Evolutionary conservation across 1,140 invertebrate species (phyloP).

Genomic region (Drosophila littoralis): DNA sequence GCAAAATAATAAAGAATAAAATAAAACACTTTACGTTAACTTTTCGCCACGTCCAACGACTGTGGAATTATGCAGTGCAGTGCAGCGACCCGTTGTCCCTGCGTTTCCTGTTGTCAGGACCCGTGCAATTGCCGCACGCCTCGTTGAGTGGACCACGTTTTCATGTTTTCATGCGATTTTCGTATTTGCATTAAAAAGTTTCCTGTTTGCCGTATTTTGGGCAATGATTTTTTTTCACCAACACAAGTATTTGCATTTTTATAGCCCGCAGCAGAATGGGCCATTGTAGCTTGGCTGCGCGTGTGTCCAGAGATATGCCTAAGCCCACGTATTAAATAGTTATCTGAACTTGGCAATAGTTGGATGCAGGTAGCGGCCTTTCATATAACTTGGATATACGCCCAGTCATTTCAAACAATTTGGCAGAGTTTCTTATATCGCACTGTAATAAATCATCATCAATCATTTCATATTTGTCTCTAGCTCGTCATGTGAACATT

Average conservation of each 20-base stretch:
- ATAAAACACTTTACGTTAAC: constrained; percentile 72
- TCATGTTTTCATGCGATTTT: constrained; percentile 69
- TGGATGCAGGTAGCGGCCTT: background rate
- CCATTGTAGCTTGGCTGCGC: background rate
- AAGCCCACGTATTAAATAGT: constrained; percentile 21
- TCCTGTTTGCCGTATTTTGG: constrained; percentile 66
- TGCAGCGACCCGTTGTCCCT: constrained; percentile 38
- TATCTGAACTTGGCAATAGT: constrained; percentile 24
- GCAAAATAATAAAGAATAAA: constrained; percentile 45
- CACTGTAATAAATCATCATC: constrained; percentile 49
- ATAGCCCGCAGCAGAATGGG: constrained; percentile 23
- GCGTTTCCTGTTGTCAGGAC: constrained; percentile 65
- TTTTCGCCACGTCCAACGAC: constrained; percentile 49
- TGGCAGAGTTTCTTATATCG: background rate
- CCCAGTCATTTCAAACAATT: background rate
- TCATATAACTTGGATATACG: background rate
- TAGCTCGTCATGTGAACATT: constrained; percentile 17
- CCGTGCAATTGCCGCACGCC: constrained; percentile 54
- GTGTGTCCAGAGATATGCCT: constrained; percentile 21
- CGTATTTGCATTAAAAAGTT: constrained; percentile 79
- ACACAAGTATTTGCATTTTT: constrained; percentile 64
- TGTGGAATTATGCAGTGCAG: constrained; percentile 67
- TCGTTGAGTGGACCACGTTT: constrained; percentile 54
- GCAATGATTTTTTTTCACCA: constrained; percentile 52
- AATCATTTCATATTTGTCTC: constrained; percentile 38